Conservation (phyloP, 2,888 invertebrate genomes). For the Habrosyne pyritoides region DNA sequence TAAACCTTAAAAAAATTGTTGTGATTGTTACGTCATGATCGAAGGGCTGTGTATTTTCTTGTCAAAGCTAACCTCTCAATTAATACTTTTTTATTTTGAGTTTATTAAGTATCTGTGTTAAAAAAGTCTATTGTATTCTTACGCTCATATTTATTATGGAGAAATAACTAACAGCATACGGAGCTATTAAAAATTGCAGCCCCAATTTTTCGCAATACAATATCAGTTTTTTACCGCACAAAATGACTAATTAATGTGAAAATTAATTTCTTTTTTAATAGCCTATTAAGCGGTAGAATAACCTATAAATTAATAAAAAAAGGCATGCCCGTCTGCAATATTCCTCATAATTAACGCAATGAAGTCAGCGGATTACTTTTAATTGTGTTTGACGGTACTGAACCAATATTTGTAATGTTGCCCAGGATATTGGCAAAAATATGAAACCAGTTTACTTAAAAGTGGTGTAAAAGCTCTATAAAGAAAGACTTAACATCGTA, state of each 20-base stretch:
- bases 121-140: too few species aligned
- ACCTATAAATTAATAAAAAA: slow-evolving; percentile 27
- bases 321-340: slow-evolving; percentile 20
- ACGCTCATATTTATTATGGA: too few species aligned
- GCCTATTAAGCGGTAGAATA: slow-evolving; percentile 20
- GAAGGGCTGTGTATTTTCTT: too few species aligned
- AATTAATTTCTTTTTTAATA: slow-evolving; percentile 27
- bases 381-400: not conserved
- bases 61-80: too few species aligned
- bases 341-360: slow-evolving; percentile 19
- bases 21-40: too few species aligned
- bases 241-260: slow-evolving; percentile 14
- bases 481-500: too few species aligned
- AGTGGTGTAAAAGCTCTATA: too few species aligned
- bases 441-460: not conserved
- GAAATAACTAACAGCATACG: too few species aligned
- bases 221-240: slow-evolving; percentile 8
- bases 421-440: not conserved
- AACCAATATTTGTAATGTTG: not conserved
- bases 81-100: too few species aligned
- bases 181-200: too few species aligned
- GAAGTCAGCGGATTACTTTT: slow-evolving; percentile 13
- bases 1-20: too few species aligned
- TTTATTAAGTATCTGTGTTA: too few species aligned
- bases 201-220: not conserved